A percentile compares a stretch with the other conserved stretches of the same genome.
These are phyloP conservation scores for Mellivora capensis DNA, from an alignment of 2,113 vertebrate genomes.

Conservation along the genomic window DNA sequence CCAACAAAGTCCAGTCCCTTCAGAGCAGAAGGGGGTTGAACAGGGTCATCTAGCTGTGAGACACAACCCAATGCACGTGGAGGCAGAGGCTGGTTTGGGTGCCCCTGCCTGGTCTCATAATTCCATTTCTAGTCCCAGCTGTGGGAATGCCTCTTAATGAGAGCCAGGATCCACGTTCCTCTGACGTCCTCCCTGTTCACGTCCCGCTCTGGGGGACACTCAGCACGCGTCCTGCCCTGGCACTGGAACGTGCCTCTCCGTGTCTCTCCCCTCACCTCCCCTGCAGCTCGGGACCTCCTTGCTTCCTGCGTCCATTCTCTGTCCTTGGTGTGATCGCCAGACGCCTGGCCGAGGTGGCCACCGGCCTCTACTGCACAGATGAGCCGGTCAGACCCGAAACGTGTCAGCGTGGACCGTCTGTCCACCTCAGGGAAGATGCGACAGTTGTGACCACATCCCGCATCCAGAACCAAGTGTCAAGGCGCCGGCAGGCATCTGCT, in stretches of 20 bases:
- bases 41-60: not conserved
- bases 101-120: not conserved
- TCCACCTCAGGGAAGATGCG: not conserved
- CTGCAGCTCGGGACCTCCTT: fast-evolving
- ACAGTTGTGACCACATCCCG: fast-evolving
- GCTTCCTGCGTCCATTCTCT: fast-evolving
- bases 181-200: fast-evolving
- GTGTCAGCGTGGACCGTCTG: fast-evolving
- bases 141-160: not conserved
- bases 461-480: not conserved
- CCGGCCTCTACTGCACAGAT: fast-evolving
- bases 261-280: fast-evolving
- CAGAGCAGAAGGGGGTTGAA: not conserved
- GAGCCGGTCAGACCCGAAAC: not conserved
- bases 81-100: fast-evolving
- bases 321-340: fast-evolving
- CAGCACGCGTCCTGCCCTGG: fast-evolving
- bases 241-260: fast-evolving
- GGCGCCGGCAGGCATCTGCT: fast-evolving
- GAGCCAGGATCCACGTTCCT: not conserved
- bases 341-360: fast-evolving
- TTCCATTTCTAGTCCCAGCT: not conserved
- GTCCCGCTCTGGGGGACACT: not conserved
- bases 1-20: fast-evolving
- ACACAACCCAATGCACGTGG: not conserved